Conservation (phyloP, 2,888 invertebrate species). For the Trilocha varians region DNA sequence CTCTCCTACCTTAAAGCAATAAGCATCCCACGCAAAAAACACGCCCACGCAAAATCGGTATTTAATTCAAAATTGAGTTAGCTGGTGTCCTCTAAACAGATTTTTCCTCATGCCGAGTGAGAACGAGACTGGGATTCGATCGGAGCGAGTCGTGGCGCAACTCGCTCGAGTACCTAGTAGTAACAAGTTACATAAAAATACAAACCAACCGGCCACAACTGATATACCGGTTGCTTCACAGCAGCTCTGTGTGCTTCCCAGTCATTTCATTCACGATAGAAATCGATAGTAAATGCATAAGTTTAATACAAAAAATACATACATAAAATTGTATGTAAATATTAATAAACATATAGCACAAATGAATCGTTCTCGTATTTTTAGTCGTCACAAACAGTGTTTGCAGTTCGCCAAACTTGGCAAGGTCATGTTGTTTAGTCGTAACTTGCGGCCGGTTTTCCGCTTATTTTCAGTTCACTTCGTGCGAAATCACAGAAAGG, state of each 20-base stretch:
- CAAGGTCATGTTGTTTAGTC: not conserved
- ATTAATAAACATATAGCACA: too few relatives aligned
- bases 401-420: not conserved
- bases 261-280: conserved; percentile 29
- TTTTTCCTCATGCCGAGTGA: conserved; percentile 27
- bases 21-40: conserved; percentile 5
- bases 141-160: conserved; percentile 39
- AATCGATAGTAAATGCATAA: not conserved
- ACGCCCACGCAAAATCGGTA: conserved; percentile 4
- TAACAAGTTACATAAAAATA: conserved; percentile 62
- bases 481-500: too few relatives aligned
- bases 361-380: too few relatives aligned
- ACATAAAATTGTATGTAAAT: too few relatives aligned
- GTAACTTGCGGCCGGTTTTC: not conserved
- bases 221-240: conserved; percentile 48
- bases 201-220: conserved; percentile 29
- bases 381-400: not conserved
- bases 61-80: not conserved
- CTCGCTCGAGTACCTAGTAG: conserved; percentile 21
- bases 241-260: conserved; percentile 19
- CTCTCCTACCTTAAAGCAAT: conserved; percentile 4
- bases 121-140: conserved; percentile 15
- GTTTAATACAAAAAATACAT: too few relatives aligned
- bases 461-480: not conserved
- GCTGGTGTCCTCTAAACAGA: conserved; percentile 15